A percentile compares a stretch with the other conserved stretches of the same genome.
Evolutionary conservation across 2,888 invertebrate species (phyloP).

Genomic region (Molorchus minor): DNA sequence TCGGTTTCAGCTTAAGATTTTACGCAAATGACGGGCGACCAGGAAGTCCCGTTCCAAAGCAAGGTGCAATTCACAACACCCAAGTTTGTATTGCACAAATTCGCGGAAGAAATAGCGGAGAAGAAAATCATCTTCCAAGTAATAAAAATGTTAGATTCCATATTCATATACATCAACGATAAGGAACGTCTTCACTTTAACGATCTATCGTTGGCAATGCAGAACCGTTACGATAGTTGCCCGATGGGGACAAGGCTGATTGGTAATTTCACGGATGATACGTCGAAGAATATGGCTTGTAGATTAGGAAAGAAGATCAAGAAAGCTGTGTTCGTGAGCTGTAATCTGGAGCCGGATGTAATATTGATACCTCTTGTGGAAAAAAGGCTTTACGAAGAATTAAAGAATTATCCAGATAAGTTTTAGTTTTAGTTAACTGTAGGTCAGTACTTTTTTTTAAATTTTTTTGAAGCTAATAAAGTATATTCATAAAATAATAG

Average conservation of each 20-base stretch:
- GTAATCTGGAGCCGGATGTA: slow-evolving; percentile 60
- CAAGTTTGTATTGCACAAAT: slow-evolving; percentile 37
- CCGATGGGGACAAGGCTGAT: slow-evolving; percentile 60
- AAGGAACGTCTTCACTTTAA: slow-evolving; percentile 54
- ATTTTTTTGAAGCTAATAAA: too few species aligned
- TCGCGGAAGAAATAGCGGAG: slow-evolving; percentile 56
- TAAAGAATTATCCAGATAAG: slow-evolving; percentile 56
- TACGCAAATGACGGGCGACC: neutral
- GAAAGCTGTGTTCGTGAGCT: slow-evolving; percentile 65
- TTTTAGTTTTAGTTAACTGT: slow-evolving; percentile 52
- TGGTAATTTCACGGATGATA: slow-evolving; percentile 56
- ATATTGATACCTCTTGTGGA: slow-evolving; percentile 57
- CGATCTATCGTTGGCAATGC: slow-evolving; percentile 60
- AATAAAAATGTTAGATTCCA: slow-evolving; percentile 61
- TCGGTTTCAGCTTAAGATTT: too few species aligned
- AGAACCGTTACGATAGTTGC: slow-evolving; percentile 46
- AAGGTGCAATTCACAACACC: neutral
- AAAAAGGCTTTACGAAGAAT: slow-evolving; percentile 61
- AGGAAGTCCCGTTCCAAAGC: neutral
- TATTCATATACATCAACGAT: slow-evolving; percentile 63
- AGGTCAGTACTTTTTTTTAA: too few species aligned
- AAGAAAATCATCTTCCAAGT: slow-evolving; percentile 59
- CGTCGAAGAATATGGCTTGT: slow-evolving; percentile 40
- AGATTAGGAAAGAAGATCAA: slow-evolving; percentile 60
- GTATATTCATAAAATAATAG: too few species aligned